Percentiles rank a stretch among this genome's conserved stretches.
Evolutionary conservation across 2,888 invertebrate species (phyloP).

Genomic region (Andrena fulva): DNA sequence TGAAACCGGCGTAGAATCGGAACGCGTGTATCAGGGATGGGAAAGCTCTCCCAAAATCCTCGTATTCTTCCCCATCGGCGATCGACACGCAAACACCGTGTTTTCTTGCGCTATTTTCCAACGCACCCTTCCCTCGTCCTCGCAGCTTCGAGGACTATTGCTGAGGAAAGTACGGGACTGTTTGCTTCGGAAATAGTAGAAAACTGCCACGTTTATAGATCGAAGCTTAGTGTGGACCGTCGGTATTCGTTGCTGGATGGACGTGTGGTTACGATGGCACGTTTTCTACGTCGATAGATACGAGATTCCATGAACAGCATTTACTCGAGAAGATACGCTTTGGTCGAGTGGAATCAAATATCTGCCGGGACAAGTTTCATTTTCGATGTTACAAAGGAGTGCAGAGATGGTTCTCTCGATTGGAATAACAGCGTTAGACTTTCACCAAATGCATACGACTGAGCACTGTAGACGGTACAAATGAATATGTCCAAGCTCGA

Average conservation of each 20-base stretch:
- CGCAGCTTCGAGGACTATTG: background rate
- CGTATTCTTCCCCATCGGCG: background rate
- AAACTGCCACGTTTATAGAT: conserved; percentile 45
- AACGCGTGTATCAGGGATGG: background rate
- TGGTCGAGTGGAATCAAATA: background rate
- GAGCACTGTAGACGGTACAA: background rate
- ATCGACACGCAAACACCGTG: background rate
- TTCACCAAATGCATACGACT: background rate
- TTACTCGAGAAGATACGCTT: background rate
- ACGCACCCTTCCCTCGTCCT: background rate
- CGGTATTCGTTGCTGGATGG: background rate
- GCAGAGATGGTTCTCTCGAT: background rate
- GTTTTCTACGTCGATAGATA: background rate
- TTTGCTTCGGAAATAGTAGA: conserved; percentile 38
- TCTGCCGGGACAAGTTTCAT: background rate
- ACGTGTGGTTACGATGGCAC: background rate
- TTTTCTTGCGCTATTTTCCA: conserved; percentile 5
- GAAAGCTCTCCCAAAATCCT: background rate
- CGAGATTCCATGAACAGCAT: background rate
- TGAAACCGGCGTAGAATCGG: conserved; percentile 22
- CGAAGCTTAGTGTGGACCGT: conserved; percentile 4
- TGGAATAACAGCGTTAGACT: background rate
- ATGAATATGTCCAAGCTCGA: background rate
- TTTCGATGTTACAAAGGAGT: background rate
- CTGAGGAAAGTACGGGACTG: background rate